A percentile compares a stretch with the other conserved stretches of the same genome.
Conservation (phyloP, 2,113 vertebrate species). For the Oryzias javanicus region DNA sequence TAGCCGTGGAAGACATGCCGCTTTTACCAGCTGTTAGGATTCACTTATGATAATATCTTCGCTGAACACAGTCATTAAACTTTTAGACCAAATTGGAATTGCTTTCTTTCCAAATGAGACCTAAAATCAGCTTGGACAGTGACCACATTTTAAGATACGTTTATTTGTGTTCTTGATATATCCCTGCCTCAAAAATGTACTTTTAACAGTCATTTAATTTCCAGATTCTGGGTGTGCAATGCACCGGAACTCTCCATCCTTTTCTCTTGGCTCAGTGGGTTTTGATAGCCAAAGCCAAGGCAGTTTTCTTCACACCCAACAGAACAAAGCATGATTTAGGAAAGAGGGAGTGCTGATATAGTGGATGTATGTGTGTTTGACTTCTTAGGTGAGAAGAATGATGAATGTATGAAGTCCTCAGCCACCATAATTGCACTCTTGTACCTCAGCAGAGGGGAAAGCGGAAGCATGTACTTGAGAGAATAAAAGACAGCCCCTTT, state of each 20-base stretch:
- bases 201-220: background rate
- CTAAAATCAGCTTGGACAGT: background rate
- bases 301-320: constrained; percentile 56
- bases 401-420: constrained; percentile 66
- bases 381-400: constrained; percentile 70
- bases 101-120: constrained; percentile 34
- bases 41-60: constrained; percentile 52
- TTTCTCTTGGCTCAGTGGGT: constrained; percentile 29
- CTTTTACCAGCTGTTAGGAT: constrained; percentile 42
- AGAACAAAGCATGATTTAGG: constrained; percentile 73
- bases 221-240: constrained; percentile 10
- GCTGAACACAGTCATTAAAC: constrained; percentile 45
- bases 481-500: constrained; percentile 71
- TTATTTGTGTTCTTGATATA: constrained; percentile 5
- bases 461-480: constrained; percentile 64
- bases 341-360: constrained; percentile 57
- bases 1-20: constrained; percentile 27
- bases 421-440: constrained; percentile 63
- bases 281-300: constrained; percentile 52
- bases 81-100: constrained; percentile 37
- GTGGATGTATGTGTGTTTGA: constrained; percentile 74
- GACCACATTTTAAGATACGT: constrained; percentile 1
- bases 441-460: constrained; percentile 58
- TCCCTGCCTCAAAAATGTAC: constrained; percentile 5
- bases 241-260: constrained; percentile 6